A percentile compares a stretch with the other conserved stretches of the same genome.
These are phyloP conservation scores for Melitaea cinxia DNA, from an alignment of 1,140 invertebrate genomes.

Conservation along the genomic window DNA sequence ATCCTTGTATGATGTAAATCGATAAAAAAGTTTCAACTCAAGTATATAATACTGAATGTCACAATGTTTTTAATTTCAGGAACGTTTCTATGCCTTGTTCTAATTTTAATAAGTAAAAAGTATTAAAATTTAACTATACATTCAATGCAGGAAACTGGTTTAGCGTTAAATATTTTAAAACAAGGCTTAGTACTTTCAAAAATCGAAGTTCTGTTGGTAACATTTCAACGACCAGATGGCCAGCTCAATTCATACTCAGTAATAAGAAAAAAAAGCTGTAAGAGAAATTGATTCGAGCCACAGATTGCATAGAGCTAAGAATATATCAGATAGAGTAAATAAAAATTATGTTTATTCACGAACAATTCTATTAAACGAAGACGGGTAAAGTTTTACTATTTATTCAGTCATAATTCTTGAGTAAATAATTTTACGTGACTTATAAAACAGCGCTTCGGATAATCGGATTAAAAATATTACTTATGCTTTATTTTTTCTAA, in stretches of 20 bases:
- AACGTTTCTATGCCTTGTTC: no score
- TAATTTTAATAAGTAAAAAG: slow-evolving; percentile 20
- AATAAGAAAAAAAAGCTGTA: slow-evolving; percentile 54
- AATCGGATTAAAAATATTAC: no score
- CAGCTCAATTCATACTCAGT: slow-evolving; percentile 47
- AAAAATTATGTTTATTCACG: slow-evolving; percentile 13
- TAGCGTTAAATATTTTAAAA: slow-evolving; percentile 23
- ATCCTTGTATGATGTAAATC: no score
- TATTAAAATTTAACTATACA: slow-evolving; percentile 20
- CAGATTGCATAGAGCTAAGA: slow-evolving; percentile 40
- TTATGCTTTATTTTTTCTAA: no score
- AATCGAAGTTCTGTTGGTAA: slow-evolving; percentile 14
- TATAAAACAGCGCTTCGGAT: no score
- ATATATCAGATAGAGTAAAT: slow-evolving; percentile 36
- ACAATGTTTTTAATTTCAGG: no score
- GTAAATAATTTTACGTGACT: slow-evolving; percentile 33
- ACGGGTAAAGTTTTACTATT: slow-evolving; percentile 7
- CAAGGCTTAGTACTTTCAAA: slow-evolving; percentile 35
- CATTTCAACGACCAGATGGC: slow-evolving; percentile 43
- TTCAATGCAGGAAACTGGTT: slow-evolving; percentile 24
- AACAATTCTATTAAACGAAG: slow-evolving; percentile 4
- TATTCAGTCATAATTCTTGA: slow-evolving; percentile 19
- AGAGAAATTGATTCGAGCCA: slow-evolving; percentile 64
- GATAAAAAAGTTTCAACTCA: no score
- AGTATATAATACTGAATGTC: no score